These are phyloP conservation scores for Petrocephalus sullivani DNA, from an alignment of 2,797 vertebrate species.

Conservation along the genomic window DNA sequence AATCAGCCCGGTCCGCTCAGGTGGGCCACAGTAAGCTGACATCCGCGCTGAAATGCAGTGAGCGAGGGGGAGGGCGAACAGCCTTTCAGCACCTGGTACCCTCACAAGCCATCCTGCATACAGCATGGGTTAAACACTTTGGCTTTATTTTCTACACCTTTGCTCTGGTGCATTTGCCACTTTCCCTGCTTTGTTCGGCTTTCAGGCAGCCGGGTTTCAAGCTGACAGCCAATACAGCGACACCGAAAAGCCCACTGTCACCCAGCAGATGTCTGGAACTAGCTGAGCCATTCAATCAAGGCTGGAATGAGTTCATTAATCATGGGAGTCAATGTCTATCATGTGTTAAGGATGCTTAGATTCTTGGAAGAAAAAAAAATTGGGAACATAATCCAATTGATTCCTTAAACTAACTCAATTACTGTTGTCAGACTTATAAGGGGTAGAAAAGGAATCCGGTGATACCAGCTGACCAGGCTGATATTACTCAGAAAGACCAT, in stretches of 20 bases:
- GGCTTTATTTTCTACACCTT: not conserved
- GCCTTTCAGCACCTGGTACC: not conserved
- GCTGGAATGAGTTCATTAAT: not conserved
- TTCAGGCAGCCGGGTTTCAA: not conserved
- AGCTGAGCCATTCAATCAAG: not conserved
- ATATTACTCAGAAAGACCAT: not conserved
- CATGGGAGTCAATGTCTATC: not conserved
- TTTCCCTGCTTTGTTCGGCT: not conserved
- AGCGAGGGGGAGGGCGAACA: not conserved
- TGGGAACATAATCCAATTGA: no score
- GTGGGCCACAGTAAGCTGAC: not conserved
- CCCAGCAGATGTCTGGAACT: not conserved
- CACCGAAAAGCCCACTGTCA: not conserved
- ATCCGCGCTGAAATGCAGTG: not conserved
- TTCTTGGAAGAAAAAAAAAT: not conserved
- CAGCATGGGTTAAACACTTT: not conserved
- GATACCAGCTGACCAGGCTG: not conserved
- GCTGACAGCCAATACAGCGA: not conserved
- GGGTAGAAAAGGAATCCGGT: not conserved
- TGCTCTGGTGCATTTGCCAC: not conserved
- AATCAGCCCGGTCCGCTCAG: not conserved
- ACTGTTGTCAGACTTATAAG: not conserved
- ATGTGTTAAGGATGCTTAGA: not conserved
- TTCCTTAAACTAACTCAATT: not conserved
- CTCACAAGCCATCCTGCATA: not conserved